Percentiles rank a stretch among this genome's conserved stretches.
Conservation (phyloP, 2,113 vertebrate genomes). For the Macquaria australasica region DNA sequence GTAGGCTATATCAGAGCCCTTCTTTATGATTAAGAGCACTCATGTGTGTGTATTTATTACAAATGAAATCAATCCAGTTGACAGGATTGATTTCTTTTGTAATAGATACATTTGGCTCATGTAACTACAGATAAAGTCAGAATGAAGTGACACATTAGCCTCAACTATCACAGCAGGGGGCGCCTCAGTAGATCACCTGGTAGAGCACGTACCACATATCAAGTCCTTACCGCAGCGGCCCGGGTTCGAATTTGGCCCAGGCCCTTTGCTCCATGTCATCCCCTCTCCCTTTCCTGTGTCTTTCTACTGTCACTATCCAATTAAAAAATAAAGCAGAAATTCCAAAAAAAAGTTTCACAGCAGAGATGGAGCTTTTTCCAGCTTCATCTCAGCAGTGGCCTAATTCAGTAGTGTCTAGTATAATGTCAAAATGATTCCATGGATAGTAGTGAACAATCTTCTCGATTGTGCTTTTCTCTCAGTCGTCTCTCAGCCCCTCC, state of each 20-base stretch:
- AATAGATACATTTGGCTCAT: slow-evolving; percentile 13
- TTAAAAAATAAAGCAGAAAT: too few species aligned
- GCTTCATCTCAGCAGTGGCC: background rate
- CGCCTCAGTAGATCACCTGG: too few species aligned
- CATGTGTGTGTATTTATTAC: background rate
- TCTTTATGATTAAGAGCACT: slow-evolving; percentile 12
- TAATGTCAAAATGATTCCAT: background rate
- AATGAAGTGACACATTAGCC: slow-evolving; percentile 1
- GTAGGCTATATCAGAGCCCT: background rate
- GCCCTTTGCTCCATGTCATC: too few species aligned
- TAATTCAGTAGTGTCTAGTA: background rate
- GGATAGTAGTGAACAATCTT: slow-evolving; percentile 1
- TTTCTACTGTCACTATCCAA: too few species aligned
- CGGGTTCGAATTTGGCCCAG: too few species aligned
- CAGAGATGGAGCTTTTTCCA: background rate
- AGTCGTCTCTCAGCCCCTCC: slow-evolving; percentile 72
- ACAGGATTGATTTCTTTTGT: slow-evolving; percentile 6
- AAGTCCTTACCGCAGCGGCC: too few species aligned
- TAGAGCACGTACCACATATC: too few species aligned
- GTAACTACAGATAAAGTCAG: background rate
- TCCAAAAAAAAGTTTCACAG: background rate
- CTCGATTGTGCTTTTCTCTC: slow-evolving; percentile 13
- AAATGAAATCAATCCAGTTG: too few species aligned
- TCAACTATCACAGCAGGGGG: background rate
- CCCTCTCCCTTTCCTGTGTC: too few species aligned